Conservation (phyloP, 2,888 invertebrate species). For the Incurvaria masculella region DNA sequence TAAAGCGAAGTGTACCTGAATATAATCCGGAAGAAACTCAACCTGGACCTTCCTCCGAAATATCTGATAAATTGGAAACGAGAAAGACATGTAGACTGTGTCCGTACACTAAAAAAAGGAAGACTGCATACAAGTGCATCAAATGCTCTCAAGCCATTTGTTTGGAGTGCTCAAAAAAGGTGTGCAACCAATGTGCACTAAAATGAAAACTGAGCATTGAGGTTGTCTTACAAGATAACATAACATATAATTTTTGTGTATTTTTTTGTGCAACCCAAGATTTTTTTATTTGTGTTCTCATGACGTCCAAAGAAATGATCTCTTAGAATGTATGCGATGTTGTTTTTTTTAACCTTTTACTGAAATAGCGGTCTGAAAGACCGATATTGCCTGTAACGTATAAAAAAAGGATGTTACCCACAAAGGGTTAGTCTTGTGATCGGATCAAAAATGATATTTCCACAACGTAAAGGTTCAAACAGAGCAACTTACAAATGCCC, state of each 20-base stretch:
- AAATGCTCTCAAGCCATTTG: constrained; percentile 1
- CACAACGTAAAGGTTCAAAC: no score
- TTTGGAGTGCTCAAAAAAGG: constrained; percentile 1
- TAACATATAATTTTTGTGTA: background rate
- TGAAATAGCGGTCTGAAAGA: constrained; percentile 1
- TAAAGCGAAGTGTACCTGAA: constrained; percentile 1
- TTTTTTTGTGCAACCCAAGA: background rate
- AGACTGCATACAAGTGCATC: constrained; percentile 1
- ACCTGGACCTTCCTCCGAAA: constrained; percentile 1
- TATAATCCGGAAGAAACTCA: background rate
- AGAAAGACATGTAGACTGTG: constrained; percentile 1
- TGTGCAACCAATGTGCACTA: constrained; percentile 1
- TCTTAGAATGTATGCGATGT: background rate
- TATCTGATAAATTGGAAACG: background rate
- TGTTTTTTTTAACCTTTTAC: background rate
- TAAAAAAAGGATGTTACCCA: background rate
- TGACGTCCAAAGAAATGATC: background rate
- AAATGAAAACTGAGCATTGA: background rate
- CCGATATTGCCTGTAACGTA: constrained; percentile 1
- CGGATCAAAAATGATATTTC: no score
- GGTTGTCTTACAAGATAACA: background rate
- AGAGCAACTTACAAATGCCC: no score
- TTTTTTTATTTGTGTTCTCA: background rate
- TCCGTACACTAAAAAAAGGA: background rate
- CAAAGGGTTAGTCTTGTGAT: no score